Percentiles rank a stretch among this genome's conserved stretches.
These are phyloP conservation scores for Salminus brasiliensis DNA, from an alignment of 2,113 vertebrate species.

Conservation along the genomic window DNA sequence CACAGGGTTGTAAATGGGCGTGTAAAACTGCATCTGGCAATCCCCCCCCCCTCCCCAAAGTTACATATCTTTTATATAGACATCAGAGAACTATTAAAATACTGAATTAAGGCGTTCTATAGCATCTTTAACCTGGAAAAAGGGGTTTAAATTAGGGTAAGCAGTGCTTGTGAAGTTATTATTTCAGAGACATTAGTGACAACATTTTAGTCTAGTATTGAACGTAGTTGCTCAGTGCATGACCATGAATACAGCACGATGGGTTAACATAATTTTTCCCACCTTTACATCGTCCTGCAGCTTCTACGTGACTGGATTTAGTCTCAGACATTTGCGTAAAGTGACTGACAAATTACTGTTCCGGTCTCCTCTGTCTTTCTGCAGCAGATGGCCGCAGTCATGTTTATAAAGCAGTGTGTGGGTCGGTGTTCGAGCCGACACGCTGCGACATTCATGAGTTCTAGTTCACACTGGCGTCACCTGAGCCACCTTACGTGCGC, in stretches of 20 bases:
- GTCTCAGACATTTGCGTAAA: neutral
- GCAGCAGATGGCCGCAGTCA: conserved; percentile 81
- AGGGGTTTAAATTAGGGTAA: too few species aligned
- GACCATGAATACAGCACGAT: neutral
- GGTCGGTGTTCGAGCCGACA: conserved; percentile 70
- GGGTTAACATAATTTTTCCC: neutral
- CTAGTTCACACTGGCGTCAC: conserved; percentile 69
- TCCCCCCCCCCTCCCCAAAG: too few species aligned
- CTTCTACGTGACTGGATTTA: conserved; percentile 9
- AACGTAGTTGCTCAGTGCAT: neutral
- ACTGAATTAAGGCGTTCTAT: too few species aligned
- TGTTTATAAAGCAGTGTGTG: conserved; percentile 82
- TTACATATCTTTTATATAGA: too few species aligned
- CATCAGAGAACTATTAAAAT: too few species aligned
- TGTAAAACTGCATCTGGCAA: too few species aligned
- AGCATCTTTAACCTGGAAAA: too few species aligned
- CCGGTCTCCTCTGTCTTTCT: conserved; percentile 57
- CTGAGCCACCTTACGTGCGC: conserved; percentile 50
- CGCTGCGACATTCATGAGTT: conserved; percentile 73
- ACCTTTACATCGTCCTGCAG: neutral
- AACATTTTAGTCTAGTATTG: too few species aligned
- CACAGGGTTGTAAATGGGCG: too few species aligned
- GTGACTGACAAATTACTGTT: conserved; percentile 25
- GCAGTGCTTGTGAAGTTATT: too few species aligned
- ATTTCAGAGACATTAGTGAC: too few species aligned